These are phyloP conservation scores for Channa argus DNA, from an alignment of 2,113 vertebrate species.

Conservation along the genomic window DNA sequence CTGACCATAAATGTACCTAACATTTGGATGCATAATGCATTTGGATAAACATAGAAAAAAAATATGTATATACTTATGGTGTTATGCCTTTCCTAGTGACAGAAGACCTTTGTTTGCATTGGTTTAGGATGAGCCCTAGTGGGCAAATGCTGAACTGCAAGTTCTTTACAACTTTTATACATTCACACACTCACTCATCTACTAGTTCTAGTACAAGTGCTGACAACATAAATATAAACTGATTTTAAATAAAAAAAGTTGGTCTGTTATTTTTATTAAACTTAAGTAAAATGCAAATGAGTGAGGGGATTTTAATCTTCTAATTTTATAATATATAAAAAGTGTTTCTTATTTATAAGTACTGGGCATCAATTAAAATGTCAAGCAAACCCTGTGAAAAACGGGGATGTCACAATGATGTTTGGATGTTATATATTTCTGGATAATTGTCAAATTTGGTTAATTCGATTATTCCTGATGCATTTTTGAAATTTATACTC, in stretches of 20 bases:
- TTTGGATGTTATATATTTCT: no score
- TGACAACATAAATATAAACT: background rate
- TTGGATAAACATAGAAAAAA: background rate
- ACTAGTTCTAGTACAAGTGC: background rate
- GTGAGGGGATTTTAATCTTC: background rate
- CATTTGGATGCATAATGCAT: background rate
- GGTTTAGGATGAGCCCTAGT: constrained; percentile 58
- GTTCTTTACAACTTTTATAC: background rate
- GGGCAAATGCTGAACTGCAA: constrained; percentile 45
- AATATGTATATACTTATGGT: no score
- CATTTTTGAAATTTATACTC: no score
- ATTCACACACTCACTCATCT: no score
- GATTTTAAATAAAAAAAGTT: no score
- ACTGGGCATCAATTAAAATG: background rate
- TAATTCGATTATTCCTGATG: no score
- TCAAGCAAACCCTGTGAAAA: background rate
- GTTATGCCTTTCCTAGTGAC: background rate
- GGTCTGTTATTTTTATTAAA: no score
- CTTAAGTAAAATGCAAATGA: background rate
- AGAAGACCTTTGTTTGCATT: constrained; percentile 10
- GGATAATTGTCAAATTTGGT: no score
- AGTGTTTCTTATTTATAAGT: no score
- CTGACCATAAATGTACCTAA: no score
- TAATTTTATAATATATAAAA: background rate
- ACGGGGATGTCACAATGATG: background rate